Base-by-base conservation (phyloP, 2,797 vertebrate species). In the Gambelia wislizenii region DNA sequence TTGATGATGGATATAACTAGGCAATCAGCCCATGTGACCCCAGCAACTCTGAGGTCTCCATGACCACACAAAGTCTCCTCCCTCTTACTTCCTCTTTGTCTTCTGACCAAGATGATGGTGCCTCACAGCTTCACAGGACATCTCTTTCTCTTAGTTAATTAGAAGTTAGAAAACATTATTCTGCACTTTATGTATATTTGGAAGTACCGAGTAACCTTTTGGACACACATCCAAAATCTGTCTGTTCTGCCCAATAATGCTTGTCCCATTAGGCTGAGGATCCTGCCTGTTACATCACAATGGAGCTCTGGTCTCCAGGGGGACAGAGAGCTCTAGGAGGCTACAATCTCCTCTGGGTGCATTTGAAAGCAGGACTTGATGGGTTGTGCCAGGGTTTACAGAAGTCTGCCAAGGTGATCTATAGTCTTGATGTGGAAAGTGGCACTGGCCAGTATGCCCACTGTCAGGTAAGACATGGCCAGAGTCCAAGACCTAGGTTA, bases 361-460 rank as follows among this genome's bases (percentile, higher is more conserved):
- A 56, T 80, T 81, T 87, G 39, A 36, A 82, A 87, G 36, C 42
- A 61, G 52, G 69, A 49, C 52, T 83, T 82, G 30, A 33, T 61
- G 20, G 33, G 22, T 47, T 74, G 33, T 36, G 74, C 5, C 54
- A 39, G 27, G 42, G 80, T 56, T 80, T 52, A n/a, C 64, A 56
- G 30, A 87, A 20, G 49, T 25, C 18, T 56, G 3, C 8, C 30
- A 64, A 39, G 76, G n/a, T 85, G 39, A 77, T 20, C 33, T 33
- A 44, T 13, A 76, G 13, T 33, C 47, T 33, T 69, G n/a, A 42
- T 59, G 78, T 56, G 36, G 39, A 81, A 20, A 54, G 13, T 27
- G 16, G 13, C 36, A 39, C 7, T 82, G 30, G 69, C 39, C 16
- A 39, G 33, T n/a, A 74, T 27, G 2, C 39, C 39, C 10, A 16